Evolutionary conservation across 2,113 vertebrate genomes (phyloP), one percentile per base, ranked within the genome.

Genomic region (Mixornis gularis): DNA sequence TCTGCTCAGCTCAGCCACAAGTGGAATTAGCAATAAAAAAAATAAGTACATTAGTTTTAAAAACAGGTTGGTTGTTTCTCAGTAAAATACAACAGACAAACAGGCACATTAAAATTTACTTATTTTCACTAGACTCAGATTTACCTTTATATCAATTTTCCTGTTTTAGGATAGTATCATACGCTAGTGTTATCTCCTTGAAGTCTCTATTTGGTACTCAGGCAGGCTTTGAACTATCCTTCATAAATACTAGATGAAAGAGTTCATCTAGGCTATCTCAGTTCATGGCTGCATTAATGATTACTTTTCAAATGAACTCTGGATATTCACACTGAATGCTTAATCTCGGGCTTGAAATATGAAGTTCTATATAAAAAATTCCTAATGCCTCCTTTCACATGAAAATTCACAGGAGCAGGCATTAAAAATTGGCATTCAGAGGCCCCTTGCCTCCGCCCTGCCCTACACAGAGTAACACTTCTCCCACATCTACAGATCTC

Each of bases 231-330:
- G 89, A 89, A 95, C 84, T 76, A 53, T n/a, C 25, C 34, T 88
- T 90, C 46, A 79, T 58, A 91, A 76, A 92, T 51, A 53, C 40
- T 40, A 65, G 59, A 95, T 91, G 63, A 96, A 95, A 85, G 63
- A 77, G 74, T 79, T 93, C 70, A 89, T 73, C 74, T 43, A 73
- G 78, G 73, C 44, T 91, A 85, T 77, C 78, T 93, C 53, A 79
- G 70, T 65, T 95, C 80, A 96, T 3, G 51, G 74, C 17, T 82
- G 71, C 51, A 77, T 77, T 91, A 89, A 93, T 83, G 85, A 89
- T 85, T 73, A 82, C 59, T 93, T 87, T 85, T 79, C 63, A 85
- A 87, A 85, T 76, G 74, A 93, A 87, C 51, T 69, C 80, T 66
- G 34, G 55, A 82, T 89, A 93, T 51, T 92, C 48, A 51, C 24